Base-by-base conservation (phyloP, 2,888 invertebrate species). In the Allophyes oxyacanthae region DNA sequence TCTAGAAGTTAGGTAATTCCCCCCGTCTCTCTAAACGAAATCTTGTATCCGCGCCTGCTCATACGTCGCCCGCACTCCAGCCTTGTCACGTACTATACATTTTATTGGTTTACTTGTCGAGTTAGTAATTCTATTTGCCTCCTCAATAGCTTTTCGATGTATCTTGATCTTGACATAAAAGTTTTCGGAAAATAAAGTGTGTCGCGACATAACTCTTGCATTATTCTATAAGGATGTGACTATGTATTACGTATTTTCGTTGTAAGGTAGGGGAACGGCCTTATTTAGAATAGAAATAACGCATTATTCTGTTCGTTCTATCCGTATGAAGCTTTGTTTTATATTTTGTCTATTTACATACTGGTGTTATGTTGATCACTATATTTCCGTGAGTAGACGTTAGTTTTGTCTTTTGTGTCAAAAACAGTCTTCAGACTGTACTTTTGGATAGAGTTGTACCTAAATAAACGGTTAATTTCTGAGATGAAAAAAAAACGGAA, bases 71-170 rank as follows among this genome's bases (percentile, higher is more conserved):
- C n/a, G n/a, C n/a, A n/a, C n/a, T n/a, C n/a, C n/a, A n/a, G n/a
- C n/a, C n/a, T n/a, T 69, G 65, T 72, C 62, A 56, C 48, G 59
- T 69, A n/a, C n/a, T n/a, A n/a, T 57, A 69, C 42, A 58, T 69
- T 68, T 65, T 53, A 69, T 69, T 72, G 50, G 56, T 64, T 72
- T 59, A 69, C 73, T 55, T 61, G 72, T 61, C 69, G 51, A 33
- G 25, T 68, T 68, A 56, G 57, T 30, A 34, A 59, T 56, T 58
- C 51, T 61, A 53, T 71, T 61, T 61, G 32, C 36, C 8, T 49
- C 26, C 15, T 25, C 44, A 40, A 69, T 56, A 64, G 60, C 46
- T 64, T 60, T 64, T 44, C 41, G 9, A 46, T 60, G 58, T 72
- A 52, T 46, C 37, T 4, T 37, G 46, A 58, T 40, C 46, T 37